Evolutionary conservation across 2,888 invertebrate genomes (phyloP).

Genomic region (Aelia acuminata): DNA sequence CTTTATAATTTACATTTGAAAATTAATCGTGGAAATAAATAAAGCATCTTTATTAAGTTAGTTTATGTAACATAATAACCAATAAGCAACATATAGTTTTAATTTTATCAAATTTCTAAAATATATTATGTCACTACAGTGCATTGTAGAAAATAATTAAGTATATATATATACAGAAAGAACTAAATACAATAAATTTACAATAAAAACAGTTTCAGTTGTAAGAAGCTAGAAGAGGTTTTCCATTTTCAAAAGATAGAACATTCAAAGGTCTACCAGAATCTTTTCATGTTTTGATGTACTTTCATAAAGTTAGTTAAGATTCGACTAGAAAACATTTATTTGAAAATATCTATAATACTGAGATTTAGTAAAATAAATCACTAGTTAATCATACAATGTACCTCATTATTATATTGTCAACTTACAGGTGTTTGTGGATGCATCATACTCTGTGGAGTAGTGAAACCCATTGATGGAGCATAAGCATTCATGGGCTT

Average conservation of each 20-base stretch:
- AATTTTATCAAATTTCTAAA: too few relatives aligned
- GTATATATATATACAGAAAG: too few relatives aligned
- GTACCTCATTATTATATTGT: not conserved
- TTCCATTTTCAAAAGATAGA: not conserved
- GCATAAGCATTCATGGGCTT: slow-evolving; percentile 79
- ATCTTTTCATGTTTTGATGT: not conserved
- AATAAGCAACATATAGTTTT: not conserved
- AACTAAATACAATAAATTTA: not conserved
- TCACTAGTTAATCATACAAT: not conserved
- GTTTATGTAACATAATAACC: not conserved
- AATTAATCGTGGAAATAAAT: not conserved
- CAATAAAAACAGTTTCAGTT: not conserved
- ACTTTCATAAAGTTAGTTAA: too few relatives aligned
- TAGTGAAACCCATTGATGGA: slow-evolving; percentile 75
- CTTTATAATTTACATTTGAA: not conserved
- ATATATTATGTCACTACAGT: too few relatives aligned
- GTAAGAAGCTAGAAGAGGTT: not conserved
- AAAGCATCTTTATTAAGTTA: not conserved
- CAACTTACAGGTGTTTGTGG: slow-evolving; percentile 87
- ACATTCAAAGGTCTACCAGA: not conserved
- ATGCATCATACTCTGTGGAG: slow-evolving; percentile 89
- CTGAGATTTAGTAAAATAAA: not conserved
- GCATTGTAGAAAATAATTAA: not conserved
- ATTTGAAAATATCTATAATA: too few relatives aligned
- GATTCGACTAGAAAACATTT: too few relatives aligned